Evolutionary conservation across 2,888 invertebrate genomes (phyloP), one percentile per base, ranked within the genome.

Genomic region (Lydus trimaculatus): DNA sequence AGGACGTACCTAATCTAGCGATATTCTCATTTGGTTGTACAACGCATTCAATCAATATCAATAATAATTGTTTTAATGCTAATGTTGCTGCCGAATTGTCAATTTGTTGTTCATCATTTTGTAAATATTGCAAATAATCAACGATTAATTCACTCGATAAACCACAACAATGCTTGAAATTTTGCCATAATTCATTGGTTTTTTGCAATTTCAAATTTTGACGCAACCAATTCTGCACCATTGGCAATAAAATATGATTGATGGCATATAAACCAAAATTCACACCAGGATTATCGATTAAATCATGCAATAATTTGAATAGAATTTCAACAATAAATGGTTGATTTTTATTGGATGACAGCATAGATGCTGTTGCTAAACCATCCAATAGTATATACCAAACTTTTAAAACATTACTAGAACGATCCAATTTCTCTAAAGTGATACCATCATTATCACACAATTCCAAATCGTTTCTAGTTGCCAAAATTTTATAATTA

Each of bases 161-260:
- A 9, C 98, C 97, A 80, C 95, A 95, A 81, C 96, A 97, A 82
- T 98, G 97, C 81, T 97, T 97, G 81, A 97, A 97, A 84, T 96
- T 97, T 73, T 95, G 92, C 83, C 94, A 93, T 62, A 93, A 90
- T 74, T 94, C 91, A 90, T 93, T 91, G 72, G 92, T 89, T 73
- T 91, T 88, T 75, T 90, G 90, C 7, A 91, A 90, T 75, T 87
- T 87, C 23, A 75, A 70, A 66, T 85, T 84, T 82, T 92, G 91
- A 13, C 97, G 88, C 69, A 97, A 86, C 98, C 98, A 98, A 79
- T 93, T 93, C 85, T 98, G 98, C 17, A 98, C 92, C 87, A 95
- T 94, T 0, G 98, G 98, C 64, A 98, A 87, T 8, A 98, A 86
- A 63, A 98, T 86, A 83, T 97, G 96, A 83, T 98, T 98, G 67